Evolutionary conservation across 1,140 invertebrate genomes (phyloP), one percentile per base, ranked within the genome.

Genomic region (Drosophila bifasciata): DNA sequence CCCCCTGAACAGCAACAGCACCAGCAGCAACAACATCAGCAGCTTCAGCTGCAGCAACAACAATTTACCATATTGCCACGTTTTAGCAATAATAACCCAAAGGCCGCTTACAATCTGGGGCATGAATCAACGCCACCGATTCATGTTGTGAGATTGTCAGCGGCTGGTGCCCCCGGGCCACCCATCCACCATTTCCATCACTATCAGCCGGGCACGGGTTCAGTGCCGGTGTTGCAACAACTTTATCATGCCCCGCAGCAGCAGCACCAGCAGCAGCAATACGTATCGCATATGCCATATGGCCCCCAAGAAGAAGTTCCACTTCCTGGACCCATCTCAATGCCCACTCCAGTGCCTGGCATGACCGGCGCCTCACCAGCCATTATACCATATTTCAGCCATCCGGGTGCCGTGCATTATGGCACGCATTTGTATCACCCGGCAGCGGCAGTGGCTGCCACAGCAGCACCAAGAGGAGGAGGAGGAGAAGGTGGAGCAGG

Each of bases 341-440:
- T 41, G 0, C 62, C 57, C 28, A 46, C 69, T 23, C 15, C 66
- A 9, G 32, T 53, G 46, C 19, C 64, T 40, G 41, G 50, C 4
- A 68, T 68, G 64, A 68, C 72, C 41, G 64, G 52, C 23, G 68
- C 55, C 39, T 61, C 78, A 40, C 79, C 79, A 7, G 79, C 75
- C 45, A 66, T 84, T 61, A 88, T 85, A 49, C 89, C 89, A 15
- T 90, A 85, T 59, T 90, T 89, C 46, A 90, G 80, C 43, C 89
- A 90, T 72, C 80, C 80, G 48, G 89, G 84, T 11, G 89, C 84
- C 48, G 78, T 90, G 56, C 89, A 89, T 63, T 90, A 90, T 57
- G 86, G 89, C 51, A 89, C 89, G 40, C 89, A 90, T 59, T 67
- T 90, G 50, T 83, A 83, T 46, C 84, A 90, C 48, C 89, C 88